A percentile compares a stretch with the other conserved stretches of the same genome.
phyloP scores from a whole-genome alignment of 2,888 invertebrate genomes.

The Conus canariensis region DNA sequence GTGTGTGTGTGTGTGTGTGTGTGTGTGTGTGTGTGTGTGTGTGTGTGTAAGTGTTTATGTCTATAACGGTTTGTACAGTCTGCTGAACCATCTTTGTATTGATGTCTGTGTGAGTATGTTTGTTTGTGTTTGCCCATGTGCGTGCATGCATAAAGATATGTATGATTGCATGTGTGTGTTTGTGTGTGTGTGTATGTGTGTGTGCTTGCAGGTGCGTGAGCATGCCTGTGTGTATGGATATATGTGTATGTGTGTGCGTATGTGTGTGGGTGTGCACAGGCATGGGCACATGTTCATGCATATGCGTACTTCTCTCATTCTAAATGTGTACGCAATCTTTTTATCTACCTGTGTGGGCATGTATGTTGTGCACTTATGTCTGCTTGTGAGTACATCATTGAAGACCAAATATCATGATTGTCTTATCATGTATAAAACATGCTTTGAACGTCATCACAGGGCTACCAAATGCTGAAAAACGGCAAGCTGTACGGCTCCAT shows the following conservation, averaged over 20 bases:
- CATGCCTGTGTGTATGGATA: background rate
- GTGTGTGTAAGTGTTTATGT: background rate
- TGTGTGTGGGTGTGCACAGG: background rate
- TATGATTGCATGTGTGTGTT: background rate
- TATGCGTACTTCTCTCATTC: background rate
- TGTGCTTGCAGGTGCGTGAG: background rate
- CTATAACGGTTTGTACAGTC: too few relatives aligned
- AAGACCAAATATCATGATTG: too few relatives aligned
- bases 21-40: background rate
- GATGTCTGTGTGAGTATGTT: background rate
- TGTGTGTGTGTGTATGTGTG: background rate
- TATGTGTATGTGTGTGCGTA: conserved; percentile 14
- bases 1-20: background rate
- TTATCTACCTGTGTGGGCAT: background rate
- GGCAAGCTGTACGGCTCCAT: conserved; percentile 76
- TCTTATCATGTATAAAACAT: background rate
- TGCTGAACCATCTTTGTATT: background rate
- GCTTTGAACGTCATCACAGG: conserved; percentile 60
- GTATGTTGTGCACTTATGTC: background rate
- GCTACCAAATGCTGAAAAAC: conserved; percentile 78
- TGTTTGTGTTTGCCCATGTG: background rate
- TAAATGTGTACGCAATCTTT: background rate
- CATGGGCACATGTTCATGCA: background rate
- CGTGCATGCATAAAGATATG: background rate
- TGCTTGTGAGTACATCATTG: too few relatives aligned